Conservation (phyloP, 2,888 invertebrate genomes). For the Odontothrips loti region DNA sequence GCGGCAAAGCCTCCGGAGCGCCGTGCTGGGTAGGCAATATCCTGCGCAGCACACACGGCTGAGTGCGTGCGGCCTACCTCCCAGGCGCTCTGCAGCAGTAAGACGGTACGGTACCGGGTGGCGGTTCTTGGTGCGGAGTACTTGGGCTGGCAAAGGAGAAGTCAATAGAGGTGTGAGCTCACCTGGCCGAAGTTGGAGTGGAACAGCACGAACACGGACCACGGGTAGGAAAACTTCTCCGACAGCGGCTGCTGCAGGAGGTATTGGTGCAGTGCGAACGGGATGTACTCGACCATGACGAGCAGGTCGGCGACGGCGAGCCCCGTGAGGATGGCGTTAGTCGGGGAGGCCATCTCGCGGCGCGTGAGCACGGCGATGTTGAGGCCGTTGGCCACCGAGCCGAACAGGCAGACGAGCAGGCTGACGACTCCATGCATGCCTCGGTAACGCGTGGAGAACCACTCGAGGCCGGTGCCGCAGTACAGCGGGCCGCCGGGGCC, state of each 20-base stretch:
- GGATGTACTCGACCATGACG: slow-evolving; percentile 93
- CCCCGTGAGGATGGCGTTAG: slow-evolving; percentile 85
- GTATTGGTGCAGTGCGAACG: slow-evolving; percentile 78
- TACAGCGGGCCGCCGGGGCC: slow-evolving; percentile 39
- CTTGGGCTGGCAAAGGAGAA: no score
- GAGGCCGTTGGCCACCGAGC: slow-evolving; percentile 84
- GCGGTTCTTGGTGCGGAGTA: no score
- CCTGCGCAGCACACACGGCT: no score
- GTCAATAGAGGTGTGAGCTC: no score
- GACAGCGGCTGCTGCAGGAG: slow-evolving; percentile 47
- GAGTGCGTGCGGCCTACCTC: no score
- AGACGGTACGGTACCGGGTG: no score
- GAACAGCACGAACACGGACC: slow-evolving; percentile 64
- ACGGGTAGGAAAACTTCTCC: neutral
- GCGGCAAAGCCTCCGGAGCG: no score
- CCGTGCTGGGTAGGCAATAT: no score
- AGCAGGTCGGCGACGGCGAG: slow-evolving; percentile 87
- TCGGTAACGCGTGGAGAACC: slow-evolving; percentile 63
- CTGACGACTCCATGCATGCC: slow-evolving; percentile 80
- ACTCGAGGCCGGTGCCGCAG: slow-evolving; percentile 56
- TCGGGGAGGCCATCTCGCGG: slow-evolving; percentile 85
- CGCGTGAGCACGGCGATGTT: slow-evolving; percentile 87
- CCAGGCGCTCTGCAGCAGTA: no score
- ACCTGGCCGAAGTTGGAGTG: slow-evolving; percentile 82
- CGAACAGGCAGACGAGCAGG: slow-evolving; percentile 80